Conservation (phyloP, 2,113 vertebrate species). For the Symphodus melops region DNA sequence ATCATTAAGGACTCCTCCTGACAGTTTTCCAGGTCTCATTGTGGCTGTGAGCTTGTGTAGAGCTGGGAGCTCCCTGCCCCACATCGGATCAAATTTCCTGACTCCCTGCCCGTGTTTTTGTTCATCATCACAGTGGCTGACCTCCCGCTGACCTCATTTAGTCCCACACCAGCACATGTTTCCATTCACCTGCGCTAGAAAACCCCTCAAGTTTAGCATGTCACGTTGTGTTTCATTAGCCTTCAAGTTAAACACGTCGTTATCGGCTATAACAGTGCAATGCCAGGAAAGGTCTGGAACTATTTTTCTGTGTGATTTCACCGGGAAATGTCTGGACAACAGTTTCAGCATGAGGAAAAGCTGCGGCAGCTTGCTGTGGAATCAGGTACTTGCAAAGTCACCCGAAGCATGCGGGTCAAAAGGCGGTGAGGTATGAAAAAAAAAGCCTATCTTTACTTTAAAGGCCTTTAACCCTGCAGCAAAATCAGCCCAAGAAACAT, state of each 20-base stretch:
- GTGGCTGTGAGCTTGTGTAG: conserved; percentile 3
- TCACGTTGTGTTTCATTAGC: conserved; percentile 57
- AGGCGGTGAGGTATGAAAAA: conserved; percentile 25
- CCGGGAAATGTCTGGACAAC: conserved; percentile 24
- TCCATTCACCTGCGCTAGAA: conserved; percentile 55
- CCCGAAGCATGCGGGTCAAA: conserved; percentile 56
- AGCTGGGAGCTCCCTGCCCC: conserved; percentile 13
- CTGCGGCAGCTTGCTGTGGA: conserved; percentile 13
- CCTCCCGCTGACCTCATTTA: conserved; percentile 55
- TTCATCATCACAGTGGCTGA: conserved; percentile 44
- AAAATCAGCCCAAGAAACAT: conserved; percentile 10
- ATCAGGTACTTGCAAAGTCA: conserved; percentile 62
- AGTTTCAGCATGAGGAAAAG: not conserved
- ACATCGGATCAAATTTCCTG: conserved; percentile 28
- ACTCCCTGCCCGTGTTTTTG: conserved; percentile 35
- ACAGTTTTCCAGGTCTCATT: not conserved
- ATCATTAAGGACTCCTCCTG: not conserved
- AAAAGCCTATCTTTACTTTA: conserved; percentile 16
- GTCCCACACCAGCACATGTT: conserved; percentile 35
- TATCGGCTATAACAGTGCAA: conserved; percentile 39
- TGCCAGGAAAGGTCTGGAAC: conserved; percentile 53
- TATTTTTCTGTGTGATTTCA: conserved; percentile 32
- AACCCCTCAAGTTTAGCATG: conserved; percentile 24
- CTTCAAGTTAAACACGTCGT: conserved; percentile 51
- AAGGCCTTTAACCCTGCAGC: conserved; percentile 9